phyloP scores from a whole-genome alignment of 53 echinoderm and acorn worm species.

The Hippasteria phrygiana region DNA sequence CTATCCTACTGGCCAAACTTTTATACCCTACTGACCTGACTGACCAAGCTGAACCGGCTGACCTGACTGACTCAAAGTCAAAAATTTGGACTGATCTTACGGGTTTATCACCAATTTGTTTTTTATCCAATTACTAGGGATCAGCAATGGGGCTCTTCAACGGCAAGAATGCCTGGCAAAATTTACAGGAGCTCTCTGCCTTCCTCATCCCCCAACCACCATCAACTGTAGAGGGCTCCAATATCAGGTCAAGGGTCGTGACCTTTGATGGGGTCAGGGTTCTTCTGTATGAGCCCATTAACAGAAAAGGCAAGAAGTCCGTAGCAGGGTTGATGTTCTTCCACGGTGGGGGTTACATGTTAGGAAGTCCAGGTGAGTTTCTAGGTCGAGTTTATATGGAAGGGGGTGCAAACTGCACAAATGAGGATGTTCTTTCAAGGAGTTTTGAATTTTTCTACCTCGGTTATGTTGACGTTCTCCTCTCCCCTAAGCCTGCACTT shows the following conservation, averaged over 20 bases:
- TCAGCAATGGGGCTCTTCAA: constrained; percentile 33
- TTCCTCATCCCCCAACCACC: constrained; percentile 29
- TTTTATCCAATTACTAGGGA: neutral
- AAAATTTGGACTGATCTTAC: no score
- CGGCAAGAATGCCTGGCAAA: constrained; percentile 27
- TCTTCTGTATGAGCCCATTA: constrained; percentile 72
- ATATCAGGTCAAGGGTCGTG: constrained; percentile 74
- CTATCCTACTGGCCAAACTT: no score
- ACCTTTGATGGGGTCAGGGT: constrained; percentile 80
- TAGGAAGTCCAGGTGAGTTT: constrained; percentile 72
- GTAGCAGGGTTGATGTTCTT: constrained; percentile 74
- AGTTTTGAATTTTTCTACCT: no score
- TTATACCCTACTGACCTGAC: no score
- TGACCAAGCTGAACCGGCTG: no score
- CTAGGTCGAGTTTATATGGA: no score
- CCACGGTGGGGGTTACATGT: constrained; percentile 80
- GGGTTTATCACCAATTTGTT: neutral
- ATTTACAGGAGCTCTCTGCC: neutral
- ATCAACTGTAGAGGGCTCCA: constrained; percentile 66
- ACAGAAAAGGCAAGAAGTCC: constrained; percentile 36
- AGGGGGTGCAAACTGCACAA: no score
- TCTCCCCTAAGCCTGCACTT: neutral
- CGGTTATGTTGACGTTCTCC: neutral
- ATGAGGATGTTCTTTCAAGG: no score
- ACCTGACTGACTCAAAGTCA: no score